Evolutionary conservation across 1,140 invertebrate genomes (phyloP), one percentile per base, ranked within the genome.

Genomic region (Apis florea): DNA sequence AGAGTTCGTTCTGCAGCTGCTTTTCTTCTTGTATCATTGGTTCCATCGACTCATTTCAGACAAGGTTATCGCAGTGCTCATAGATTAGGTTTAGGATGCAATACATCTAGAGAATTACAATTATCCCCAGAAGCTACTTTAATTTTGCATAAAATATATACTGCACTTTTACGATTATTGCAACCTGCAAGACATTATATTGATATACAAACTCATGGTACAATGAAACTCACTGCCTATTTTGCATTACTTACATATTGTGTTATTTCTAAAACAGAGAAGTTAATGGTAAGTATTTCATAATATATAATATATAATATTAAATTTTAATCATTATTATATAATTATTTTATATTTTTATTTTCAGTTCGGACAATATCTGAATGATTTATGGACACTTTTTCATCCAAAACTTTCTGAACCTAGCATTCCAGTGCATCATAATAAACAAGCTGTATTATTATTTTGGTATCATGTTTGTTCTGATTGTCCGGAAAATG

Each of bases 371-470:
- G 96, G 97, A 72, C 96, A 97, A 91, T 98, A 97, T 94, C 97
- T 98, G 93, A 95, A 96, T 78, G 97, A 98, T 90, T 92, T 99
- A 58, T 99, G 98, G 98, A 97, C 98, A 83, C 93, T 99, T 69
- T 99, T 98, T 93, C 98, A 98, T 94, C 98, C 98, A 26, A 98
- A 98, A 86, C 95, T 99, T 68, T 98, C 97, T n/a, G 98, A 99
- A 93, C 98, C 98, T 5, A 97, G 97, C 75, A 98, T 99, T 89
- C 96, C 98, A 53, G 97, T 98, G 69, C 97, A 98, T 94, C 98
- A 98, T 87, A 99, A 99, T 91, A 99, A 99, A 93, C 97, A 98
- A 94, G 97, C 98, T 9, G 93, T 99, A 71, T 94, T 99, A 49
- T 95, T 97, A 58, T 99, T 98, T 94, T 98, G 98, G 97, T 97